Conservation (phyloP, 2,797 vertebrate species). For the Selene dorsalis region DNA sequence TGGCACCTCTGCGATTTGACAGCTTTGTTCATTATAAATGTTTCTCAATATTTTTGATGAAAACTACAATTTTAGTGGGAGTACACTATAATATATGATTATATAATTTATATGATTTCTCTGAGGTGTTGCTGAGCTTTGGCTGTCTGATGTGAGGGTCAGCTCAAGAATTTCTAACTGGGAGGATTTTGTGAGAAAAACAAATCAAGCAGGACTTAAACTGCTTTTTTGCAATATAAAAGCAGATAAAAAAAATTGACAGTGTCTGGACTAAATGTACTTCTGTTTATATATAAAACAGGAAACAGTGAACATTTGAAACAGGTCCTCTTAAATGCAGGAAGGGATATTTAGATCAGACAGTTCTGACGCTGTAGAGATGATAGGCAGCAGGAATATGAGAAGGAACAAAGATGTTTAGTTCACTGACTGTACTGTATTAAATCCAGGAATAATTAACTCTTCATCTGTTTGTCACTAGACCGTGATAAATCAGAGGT, state of each 20-base stretch:
- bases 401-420: slow-evolving; percentile 21
- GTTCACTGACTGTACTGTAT: slow-evolving; percentile 1
- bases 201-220: neutral
- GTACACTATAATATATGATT: neutral
- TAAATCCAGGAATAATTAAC: slow-evolving; percentile 30
- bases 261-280: neutral
- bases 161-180: neutral
- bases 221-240: neutral
- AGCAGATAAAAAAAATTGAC: neutral
- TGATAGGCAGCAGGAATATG: slow-evolving; percentile 21
- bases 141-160: neutral
- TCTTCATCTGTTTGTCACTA: slow-evolving; percentile 44
- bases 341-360: slow-evolving; percentile 43
- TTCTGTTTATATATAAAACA: slow-evolving; percentile 1
- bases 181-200: neutral
- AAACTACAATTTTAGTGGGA: too few species aligned
- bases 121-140: neutral
- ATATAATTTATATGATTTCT: too few species aligned
- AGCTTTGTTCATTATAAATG: neutral
- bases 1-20: neutral
- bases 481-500: slow-evolving; percentile 59
- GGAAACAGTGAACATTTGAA: slow-evolving; percentile 5
- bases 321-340: slow-evolving; percentile 28
- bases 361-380: neutral
- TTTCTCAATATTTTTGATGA: neutral